phyloP scores from a whole-genome alignment of 2,888 invertebrate genomes.

The Cancer borealis region DNA sequence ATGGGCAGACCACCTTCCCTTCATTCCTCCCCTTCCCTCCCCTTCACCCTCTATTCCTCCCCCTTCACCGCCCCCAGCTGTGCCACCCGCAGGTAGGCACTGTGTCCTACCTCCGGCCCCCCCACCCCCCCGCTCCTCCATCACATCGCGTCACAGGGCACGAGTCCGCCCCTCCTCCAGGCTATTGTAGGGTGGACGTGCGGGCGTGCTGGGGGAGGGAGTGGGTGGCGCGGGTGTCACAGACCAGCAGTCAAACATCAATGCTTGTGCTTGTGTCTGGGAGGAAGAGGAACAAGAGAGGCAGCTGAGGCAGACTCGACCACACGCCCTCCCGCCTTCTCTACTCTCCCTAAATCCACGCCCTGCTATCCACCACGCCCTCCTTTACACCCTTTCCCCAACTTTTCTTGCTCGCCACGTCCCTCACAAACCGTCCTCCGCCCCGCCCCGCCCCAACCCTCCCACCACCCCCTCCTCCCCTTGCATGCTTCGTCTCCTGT shows the following conservation, averaged over 20 bases:
- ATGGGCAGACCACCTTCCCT: constrained; percentile 6
- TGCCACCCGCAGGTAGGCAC: neutral
- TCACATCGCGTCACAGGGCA: neutral
- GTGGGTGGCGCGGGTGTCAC: constrained; percentile 46
- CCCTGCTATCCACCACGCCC: neutral
- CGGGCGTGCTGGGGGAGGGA: constrained; percentile 6
- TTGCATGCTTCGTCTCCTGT: neutral
- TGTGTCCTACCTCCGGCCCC: neutral
- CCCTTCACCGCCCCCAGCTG: neutral
- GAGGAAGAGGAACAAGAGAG: constrained; percentile 8
- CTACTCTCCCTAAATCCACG: neutral
- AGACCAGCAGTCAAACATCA: neutral
- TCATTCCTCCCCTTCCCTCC: neutral
- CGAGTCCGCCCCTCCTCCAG: constrained; percentile 1
- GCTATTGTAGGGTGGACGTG: neutral
- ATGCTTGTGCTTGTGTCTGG: constrained; percentile 38
- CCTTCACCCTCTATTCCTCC: neutral
- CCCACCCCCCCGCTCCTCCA: neutral
- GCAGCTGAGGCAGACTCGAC: constrained; percentile 24
- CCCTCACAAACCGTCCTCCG: neutral
- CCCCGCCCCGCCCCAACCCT: neutral
- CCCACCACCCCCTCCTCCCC: neutral
- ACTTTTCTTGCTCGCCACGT: neutral
- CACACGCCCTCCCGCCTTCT: neutral
- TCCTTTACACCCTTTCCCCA: neutral